Conservation (phyloP, 2,797 vertebrate genomes). For the Benthosema pterotum region DNA sequence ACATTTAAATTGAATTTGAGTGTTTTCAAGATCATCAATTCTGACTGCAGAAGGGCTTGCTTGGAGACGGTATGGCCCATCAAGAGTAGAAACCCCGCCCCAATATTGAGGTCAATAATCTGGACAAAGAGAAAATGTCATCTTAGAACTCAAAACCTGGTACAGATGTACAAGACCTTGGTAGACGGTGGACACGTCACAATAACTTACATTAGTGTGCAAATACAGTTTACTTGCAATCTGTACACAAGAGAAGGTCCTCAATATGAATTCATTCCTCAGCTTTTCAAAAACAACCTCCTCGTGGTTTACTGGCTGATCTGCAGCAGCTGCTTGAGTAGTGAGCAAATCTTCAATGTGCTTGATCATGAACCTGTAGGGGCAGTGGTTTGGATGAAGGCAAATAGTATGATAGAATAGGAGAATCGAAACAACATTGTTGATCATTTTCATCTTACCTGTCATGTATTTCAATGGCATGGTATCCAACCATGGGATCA, state of each 20-base stretch:
- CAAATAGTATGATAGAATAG: background rate
- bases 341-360: constrained; percentile 75
- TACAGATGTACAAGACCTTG: too few relatives aligned
- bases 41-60: constrained; percentile 84
- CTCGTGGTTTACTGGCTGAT: constrained; percentile 52
- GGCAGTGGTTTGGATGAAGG: constrained; percentile 9
- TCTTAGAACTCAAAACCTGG: background rate
- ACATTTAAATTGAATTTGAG: constrained; percentile 85
- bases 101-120: constrained; percentile 83
- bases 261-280: constrained; percentile 77
- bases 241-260: constrained; percentile 88
- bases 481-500: constrained; percentile 83
- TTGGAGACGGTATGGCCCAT: constrained; percentile 81
- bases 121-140: constrained; percentile 48
- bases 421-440: background rate
- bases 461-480: constrained; percentile 90
- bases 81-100: constrained; percentile 83
- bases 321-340: constrained; percentile 14
- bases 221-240: constrained; percentile 93
- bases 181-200: background rate
- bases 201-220: constrained; percentile 81
- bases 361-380: constrained; percentile 88
- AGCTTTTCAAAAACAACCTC: constrained; percentile 75
- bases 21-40: constrained; percentile 87
- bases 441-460: constrained; percentile 74